Evolutionary conservation across 2,113 vertebrate genomes (phyloP), one percentile per base, ranked within the genome.

Genomic region (Haplotaxodon microlepis): DNA sequence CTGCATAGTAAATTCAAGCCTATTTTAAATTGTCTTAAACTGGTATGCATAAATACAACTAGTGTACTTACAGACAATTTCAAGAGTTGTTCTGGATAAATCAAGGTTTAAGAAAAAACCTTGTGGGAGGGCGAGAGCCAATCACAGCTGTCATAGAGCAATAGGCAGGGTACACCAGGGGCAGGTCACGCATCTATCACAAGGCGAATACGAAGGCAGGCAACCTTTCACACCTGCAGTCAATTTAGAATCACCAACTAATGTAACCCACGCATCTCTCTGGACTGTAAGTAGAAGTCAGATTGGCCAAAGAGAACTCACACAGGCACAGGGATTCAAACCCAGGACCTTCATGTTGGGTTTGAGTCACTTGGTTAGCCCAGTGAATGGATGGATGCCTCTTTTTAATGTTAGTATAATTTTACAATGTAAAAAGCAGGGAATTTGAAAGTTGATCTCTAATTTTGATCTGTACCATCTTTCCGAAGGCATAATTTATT

Each of bases 131-230:
- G 57, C 5, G 0, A n/a, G 17, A 36, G 31, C 59, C 59, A 19
- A 2, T n/a, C 31, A 34, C 31, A 63, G 59, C 31, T 36, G 31
- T n/a, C 31, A 63, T 3, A 36, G 59, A 36, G 59, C 29, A 36
- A 19, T 11, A 63, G 17, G 17, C 3, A 36, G 59, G 17, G 59
- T 63, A 36, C 59, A 63, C 16, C 31, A 34, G 9, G 59, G 59
- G 8, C 29, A 34, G 59, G 29, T 63, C 59, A 63, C 16, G 5
- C 5, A 19, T 19, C 16, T 66, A n/a, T 36, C 17, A 36, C 31
- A 66, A 36, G 16, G 16, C 29, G 9, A 61, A 63, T 34, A 59
- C 0, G 0, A 59, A 59, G 56, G 5, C 4, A 29, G 59, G 9
- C 31, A 63, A 36, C 31, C 0, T 63, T 63, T 63, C 31, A 63